Conservation (phyloP, 2,113 vertebrate genomes). For the Chaetorhynchus papuensis region DNA sequence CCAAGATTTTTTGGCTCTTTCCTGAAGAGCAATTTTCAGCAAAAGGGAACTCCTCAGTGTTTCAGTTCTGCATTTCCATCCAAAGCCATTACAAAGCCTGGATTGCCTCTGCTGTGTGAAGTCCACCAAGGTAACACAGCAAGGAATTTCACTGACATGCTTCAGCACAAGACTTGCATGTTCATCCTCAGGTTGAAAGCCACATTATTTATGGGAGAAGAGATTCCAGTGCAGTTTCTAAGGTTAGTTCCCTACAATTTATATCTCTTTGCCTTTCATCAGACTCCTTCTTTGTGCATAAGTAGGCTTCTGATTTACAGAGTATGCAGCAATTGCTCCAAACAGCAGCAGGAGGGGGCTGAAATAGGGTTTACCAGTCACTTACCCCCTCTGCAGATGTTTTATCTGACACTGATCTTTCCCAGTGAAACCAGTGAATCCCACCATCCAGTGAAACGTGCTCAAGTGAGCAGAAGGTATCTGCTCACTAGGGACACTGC, state of each 20-base stretch:
- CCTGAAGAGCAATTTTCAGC: background rate
- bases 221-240: background rate
- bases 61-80: background rate
- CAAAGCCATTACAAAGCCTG: background rate
- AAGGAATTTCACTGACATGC: background rate
- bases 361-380: background rate
- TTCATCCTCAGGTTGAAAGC: background rate
- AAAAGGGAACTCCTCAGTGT: background rate
- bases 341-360: background rate
- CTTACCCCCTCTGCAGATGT: background rate
- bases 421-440: too few species aligned
- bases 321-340: rapidly evolving
- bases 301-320: background rate
- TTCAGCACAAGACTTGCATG: background rate
- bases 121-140: background rate
- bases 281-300: background rate
- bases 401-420: background rate
- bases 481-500: background rate
- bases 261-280: background rate
- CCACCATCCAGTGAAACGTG: background rate
- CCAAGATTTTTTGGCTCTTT: background rate
- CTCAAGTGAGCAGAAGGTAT: background rate
- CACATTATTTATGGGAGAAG: background rate
- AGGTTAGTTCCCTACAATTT: background rate
- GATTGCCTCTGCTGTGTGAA: background rate